Percentiles rank a stretch among this genome's conserved stretches.
These are phyloP conservation scores for Morinoia aosen DNA, from an alignment of 2,888 invertebrate genomes.

Conservation along the genomic window DNA sequence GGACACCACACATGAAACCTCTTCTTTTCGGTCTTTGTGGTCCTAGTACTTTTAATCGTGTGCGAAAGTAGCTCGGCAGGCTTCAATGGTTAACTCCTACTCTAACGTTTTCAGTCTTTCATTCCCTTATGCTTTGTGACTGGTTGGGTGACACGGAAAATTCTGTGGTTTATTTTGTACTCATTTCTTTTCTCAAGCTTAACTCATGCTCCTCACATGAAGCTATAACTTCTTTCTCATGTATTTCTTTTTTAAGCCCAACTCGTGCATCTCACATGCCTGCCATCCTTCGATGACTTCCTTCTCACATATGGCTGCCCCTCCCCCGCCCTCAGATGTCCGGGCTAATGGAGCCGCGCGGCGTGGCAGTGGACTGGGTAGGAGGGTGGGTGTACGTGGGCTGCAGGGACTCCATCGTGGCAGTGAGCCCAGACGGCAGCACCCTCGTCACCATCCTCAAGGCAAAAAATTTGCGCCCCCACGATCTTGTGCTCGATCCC, in stretches of 20 bases:
- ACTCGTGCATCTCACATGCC: not conserved
- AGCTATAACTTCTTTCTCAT: not conserved
- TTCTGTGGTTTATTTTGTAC: not conserved
- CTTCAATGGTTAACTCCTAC: not conserved
- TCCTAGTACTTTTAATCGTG: not conserved
- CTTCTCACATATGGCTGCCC: not conserved
- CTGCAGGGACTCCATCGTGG: conserved; percentile 72
- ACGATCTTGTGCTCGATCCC: conserved; percentile 81
- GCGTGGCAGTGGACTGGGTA: conserved; percentile 82
- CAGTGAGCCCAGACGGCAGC: conserved; percentile 76
- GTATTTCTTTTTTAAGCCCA: not conserved
- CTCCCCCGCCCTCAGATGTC: conserved; percentile 69
- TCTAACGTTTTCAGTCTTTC: not conserved
- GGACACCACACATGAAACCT: not conserved
- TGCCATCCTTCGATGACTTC: no score
- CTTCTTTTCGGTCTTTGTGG: not conserved
- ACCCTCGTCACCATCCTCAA: conserved; percentile 75
- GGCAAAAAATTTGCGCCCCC: conserved; percentile 77
- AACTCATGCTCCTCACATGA: no score
- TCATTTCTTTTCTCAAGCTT: no score
- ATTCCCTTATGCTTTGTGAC: no score
- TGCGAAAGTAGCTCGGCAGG: not conserved
- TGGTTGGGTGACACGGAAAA: not conserved
- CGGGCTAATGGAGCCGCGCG: conserved; percentile 79
- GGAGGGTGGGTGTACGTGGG: conserved; percentile 80